Conservation (phyloP, 1,140 invertebrate genomes). For the Ceratosolen solmsi region DNA sequence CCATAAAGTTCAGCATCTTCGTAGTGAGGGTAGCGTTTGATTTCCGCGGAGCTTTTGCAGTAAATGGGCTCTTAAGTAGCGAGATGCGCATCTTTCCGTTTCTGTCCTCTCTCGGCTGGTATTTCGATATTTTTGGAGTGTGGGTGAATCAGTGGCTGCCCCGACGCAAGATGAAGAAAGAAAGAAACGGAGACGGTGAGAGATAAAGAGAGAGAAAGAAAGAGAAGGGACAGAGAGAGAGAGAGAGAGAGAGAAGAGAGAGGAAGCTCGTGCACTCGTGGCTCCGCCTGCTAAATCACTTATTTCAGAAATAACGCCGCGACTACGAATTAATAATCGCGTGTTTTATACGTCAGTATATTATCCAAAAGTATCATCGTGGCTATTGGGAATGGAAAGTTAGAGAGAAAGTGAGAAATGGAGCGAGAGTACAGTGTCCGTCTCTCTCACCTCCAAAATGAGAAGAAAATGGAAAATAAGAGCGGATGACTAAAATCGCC, state of each 20-base stretch:
- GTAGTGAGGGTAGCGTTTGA: slow-evolving; percentile 10
- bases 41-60: slow-evolving; percentile 40
- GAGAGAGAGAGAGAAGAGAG: not conserved
- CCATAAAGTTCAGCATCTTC: slow-evolving; percentile 8
- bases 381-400: not conserved
- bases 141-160: slow-evolving; percentile 71
- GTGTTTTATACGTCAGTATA: slow-evolving; percentile 56
- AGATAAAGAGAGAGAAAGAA: not conserved
- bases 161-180: slow-evolving; percentile 38
- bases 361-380: slow-evolving; percentile 45
- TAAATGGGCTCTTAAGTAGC: slow-evolving; percentile 58
- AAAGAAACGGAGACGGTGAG: not conserved
- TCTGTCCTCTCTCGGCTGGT: slow-evolving; percentile 47
- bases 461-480: slow-evolving; percentile 50
- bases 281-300: slow-evolving; percentile 65
- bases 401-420: not conserved
- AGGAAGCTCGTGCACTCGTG: not conserved
- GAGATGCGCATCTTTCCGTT: slow-evolving; percentile 34
- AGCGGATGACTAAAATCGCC: slow-evolving; percentile 54
- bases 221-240: not conserved
- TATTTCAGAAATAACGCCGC: slow-evolving; percentile 70
- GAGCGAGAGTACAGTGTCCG: not conserved
- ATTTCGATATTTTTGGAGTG: slow-evolving; percentile 69
- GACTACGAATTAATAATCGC: slow-evolving; percentile 67
- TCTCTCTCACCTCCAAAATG: slow-evolving; percentile 9